Base-by-base conservation (phyloP, 53 echinoderm and acorn worm genomes). In the Paelopatides confundens region DNA sequence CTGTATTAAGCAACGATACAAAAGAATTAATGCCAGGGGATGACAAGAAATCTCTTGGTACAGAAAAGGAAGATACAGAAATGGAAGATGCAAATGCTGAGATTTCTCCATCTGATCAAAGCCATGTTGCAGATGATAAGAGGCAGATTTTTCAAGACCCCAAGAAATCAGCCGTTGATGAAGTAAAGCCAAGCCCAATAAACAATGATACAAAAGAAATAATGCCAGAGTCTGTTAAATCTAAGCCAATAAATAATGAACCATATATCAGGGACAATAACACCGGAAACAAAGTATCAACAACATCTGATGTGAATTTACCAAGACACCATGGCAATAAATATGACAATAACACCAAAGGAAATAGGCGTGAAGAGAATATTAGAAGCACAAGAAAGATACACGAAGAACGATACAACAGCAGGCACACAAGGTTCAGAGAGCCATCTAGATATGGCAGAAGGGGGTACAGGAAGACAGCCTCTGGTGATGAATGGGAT, bases 401-500 rank as follows among this genome's bases (percentile, higher is more conserved):
- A 31, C 13, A 14, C 15, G 37, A 27, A 53, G 71, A 33, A 33
- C 21, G 38, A 34, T 54, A 3, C 17, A 90, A 65, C 32, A 32
- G 46, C 49, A 23, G 81, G 31, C 31, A 49, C 21, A 58, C 12
- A 11, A 9, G 12, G 30, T 29, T 24, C 36, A 47, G 89, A 27
- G 4, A 62, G 65, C 63, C 89, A 74, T 27, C 31, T 53, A 38
- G 51, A 39, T 15, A 30, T 18, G 83, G 31, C 38, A 76, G 77
- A 54, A 62, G 34, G 38, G 67, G 62, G 24, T 62, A 52, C 51
- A 31, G 85, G 64, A 63, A 27, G 23, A 84, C 39, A 63, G 63
- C 63, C 31, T 35, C 63, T 35, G 86, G 51, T 81, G 64, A 68
- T 10, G 86, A 90, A 27, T 81, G 86, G 21, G 91, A 90, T 53